Evolutionary conservation across 2,113 vertebrate genomes (phyloP), one percentile per base, ranked within the genome.

Genomic region (Buteo buteo): DNA sequence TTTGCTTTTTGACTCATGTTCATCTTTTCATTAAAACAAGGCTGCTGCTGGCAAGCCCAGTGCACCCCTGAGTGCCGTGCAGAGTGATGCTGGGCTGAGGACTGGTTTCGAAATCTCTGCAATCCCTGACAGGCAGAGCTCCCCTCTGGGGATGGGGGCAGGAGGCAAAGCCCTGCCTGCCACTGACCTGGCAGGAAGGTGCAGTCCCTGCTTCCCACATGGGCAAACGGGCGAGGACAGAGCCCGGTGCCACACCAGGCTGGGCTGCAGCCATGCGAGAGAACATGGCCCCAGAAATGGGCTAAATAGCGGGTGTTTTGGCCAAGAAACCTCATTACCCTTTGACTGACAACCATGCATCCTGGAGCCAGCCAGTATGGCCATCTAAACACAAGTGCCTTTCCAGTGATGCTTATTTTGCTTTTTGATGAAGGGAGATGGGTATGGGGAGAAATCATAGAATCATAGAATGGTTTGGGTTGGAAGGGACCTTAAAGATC

Each of bases 381-480:
- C 21, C 71, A 58, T 15, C 28, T 54, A 28, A 88, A 65, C 0
- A 3, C 15, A 55, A 19, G 20, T 6, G 2, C 16, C 19, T 66
- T 86, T 77, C 28, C 25, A 1, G 3, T 15, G 11, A 38, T 65
- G 52, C 13, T 71, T 16, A 6, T 44, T 59, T 79, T 47, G 28
- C 8, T 31, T 90, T 74, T 78, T 61, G 47, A 32, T 76, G 17
- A 67, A 61, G 19, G 61, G 29, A 40, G 8, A 29, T 8, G 7
- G 6, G 6, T 72, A 38, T 0, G 0, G 40, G 22, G 21, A 66
- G 49, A 91, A 82, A 38, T 17, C 16, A 1, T 54, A 54, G 52
- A 54, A 54, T 29, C 52, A 29, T 29, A 29, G 52, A 29, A 29
- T 11, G 28, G 52, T 29, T 54, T 54, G 52, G 28, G 52, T 29